Evolutionary conservation across 2,113 vertebrate genomes (phyloP).

Genomic region (Chionomys nivalis): DNA sequence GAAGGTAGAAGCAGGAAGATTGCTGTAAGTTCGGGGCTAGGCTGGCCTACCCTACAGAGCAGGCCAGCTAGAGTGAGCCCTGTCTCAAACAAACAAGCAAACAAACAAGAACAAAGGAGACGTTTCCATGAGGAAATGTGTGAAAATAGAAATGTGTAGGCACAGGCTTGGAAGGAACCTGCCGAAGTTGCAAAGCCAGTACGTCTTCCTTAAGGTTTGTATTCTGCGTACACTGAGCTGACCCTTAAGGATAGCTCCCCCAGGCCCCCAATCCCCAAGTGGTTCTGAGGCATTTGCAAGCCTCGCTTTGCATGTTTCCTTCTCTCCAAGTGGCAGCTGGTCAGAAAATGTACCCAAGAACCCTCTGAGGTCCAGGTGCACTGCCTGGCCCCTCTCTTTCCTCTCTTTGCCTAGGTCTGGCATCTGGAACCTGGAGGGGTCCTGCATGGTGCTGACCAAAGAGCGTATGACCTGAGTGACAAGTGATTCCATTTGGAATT

Average conservation of each 20-base stretch:
- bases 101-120: background rate
- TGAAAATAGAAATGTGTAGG: background rate
- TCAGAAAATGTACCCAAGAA: background rate
- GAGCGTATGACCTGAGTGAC: background rate
- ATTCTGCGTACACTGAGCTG: background rate
- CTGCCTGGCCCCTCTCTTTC: background rate
- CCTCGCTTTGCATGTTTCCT: background rate
- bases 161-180: background rate
- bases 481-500: background rate
- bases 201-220: background rate
- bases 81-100: background rate
- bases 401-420: background rate
- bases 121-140: background rate
- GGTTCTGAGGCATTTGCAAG: background rate
- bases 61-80: background rate
- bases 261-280: rapidly evolving
- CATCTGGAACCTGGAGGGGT: background rate
- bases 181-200: background rate
- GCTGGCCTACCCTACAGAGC: background rate
- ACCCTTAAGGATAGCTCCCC: background rate
- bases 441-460: background rate
- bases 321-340: background rate
- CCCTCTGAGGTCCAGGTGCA: too few species aligned
- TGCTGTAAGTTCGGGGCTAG: background rate
- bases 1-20: background rate